phyloP scores from a whole-genome alignment of 2,888 invertebrate genomes.

The Uropetala carovei region DNA sequence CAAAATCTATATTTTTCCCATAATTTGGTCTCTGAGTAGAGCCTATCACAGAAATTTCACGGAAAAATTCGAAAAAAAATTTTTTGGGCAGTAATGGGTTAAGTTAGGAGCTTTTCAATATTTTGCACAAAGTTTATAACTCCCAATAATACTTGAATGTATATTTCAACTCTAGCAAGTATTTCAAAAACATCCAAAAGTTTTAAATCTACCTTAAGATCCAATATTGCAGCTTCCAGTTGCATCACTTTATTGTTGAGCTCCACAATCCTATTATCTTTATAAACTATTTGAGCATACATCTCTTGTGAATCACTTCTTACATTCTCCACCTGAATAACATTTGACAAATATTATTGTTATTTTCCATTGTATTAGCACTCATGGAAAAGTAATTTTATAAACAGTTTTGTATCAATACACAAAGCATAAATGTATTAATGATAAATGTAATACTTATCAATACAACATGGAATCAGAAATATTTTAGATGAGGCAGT shows the following conservation, averaged over 20 bases:
- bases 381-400: not conserved
- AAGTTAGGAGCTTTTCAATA: no score
- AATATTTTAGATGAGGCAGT: not conserved
- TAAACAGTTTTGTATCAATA: not conserved
- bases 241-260: slow-evolving; percentile 84
- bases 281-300: slow-evolving; percentile 77
- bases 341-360: not conserved
- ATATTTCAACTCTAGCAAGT: not conserved
- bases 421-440: not conserved
- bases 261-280: slow-evolving; percentile 82
- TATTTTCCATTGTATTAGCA: not conserved
- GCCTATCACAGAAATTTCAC: no score
- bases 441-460: not conserved
- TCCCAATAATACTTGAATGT: not conserved
- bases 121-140: no score
- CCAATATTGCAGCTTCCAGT: slow-evolving; percentile 86
- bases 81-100: no score
- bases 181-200: not conserved
- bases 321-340: not conserved
- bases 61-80: no score
- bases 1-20: no score
- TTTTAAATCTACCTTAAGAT: slow-evolving; percentile 74
- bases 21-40: no score
- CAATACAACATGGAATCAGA: not conserved
- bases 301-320: slow-evolving; percentile 71